These are phyloP conservation scores for Antitype chi DNA, from an alignment of 2,888 invertebrate genomes.

Conservation along the genomic window DNA sequence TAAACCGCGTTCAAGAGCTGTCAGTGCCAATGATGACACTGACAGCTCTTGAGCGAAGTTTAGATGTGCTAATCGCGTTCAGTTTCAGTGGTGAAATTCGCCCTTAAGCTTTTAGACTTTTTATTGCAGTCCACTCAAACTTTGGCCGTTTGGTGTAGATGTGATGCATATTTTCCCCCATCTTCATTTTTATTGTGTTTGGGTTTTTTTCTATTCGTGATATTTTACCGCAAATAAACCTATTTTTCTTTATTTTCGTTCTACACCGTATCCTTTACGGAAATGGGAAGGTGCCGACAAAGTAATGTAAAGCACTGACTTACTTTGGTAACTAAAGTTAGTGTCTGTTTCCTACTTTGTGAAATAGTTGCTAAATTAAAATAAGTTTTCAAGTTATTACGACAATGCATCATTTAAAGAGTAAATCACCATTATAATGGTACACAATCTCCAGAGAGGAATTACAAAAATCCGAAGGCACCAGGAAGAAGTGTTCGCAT, in stretches of 20 bases:
- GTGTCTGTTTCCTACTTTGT: background rate
- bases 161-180: too few relatives aligned
- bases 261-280: background rate
- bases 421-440: background rate
- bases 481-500: conserved; percentile 23
- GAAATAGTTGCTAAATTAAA: background rate
- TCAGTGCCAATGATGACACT: background rate
- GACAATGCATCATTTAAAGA: background rate
- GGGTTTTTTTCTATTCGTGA: too few relatives aligned
- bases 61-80: background rate
- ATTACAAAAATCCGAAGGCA: background rate
- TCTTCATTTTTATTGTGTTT: too few relatives aligned
- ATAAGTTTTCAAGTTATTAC: background rate
- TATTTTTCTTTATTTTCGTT: too few relatives aligned
- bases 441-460: background rate
- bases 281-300: background rate
- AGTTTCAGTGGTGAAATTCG: background rate
- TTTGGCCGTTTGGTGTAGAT: too few relatives aligned
- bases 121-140: background rate
- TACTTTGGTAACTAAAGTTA: background rate
- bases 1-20: background rate
- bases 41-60: background rate
- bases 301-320: background rate
- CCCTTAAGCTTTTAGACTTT: background rate
- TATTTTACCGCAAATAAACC: too few relatives aligned